Conservation (phyloP, 2,888 invertebrate genomes). For the Bugulina stolonifera region DNA sequence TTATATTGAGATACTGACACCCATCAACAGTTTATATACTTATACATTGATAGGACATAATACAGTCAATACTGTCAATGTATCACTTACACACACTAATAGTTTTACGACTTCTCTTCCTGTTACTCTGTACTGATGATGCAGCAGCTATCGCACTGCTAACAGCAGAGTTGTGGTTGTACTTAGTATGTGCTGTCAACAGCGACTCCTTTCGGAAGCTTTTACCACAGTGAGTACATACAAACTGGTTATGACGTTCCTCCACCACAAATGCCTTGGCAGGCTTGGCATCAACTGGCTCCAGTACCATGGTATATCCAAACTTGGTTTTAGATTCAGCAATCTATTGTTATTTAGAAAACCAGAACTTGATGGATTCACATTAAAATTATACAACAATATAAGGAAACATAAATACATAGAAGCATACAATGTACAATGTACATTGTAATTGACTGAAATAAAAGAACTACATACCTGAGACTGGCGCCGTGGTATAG, state of each 20-base stretch:
- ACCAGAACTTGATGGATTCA: no score
- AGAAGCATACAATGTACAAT: no score
- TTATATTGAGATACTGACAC: background rate
- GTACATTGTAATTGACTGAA: no score
- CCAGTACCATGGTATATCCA: slow-evolving; percentile 11
- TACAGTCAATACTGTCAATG: no score
- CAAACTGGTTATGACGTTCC: slow-evolving; percentile 51
- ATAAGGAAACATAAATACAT: no score
- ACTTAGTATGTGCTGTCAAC: slow-evolving; percentile 86
- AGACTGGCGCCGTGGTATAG: no score
- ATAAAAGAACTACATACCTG: no score
- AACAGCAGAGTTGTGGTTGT: slow-evolving; percentile 65
- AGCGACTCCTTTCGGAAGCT: slow-evolving; percentile 84
- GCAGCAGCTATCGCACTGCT: background rate
- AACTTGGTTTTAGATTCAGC: background rate
- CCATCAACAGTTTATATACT: background rate
- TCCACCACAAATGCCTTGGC: slow-evolving; percentile 50
- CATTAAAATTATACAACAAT: no score
- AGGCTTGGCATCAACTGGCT: slow-evolving; percentile 29
- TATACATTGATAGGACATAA: no score
- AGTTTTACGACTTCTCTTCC: background rate
- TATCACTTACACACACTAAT: slow-evolving; percentile 6
- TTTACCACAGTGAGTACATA: slow-evolving; percentile 65
- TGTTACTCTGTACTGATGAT: background rate
- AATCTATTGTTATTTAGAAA: no score